Conservation (phyloP, 1,140 invertebrate species). For the Reticulitermes speratus region DNA sequence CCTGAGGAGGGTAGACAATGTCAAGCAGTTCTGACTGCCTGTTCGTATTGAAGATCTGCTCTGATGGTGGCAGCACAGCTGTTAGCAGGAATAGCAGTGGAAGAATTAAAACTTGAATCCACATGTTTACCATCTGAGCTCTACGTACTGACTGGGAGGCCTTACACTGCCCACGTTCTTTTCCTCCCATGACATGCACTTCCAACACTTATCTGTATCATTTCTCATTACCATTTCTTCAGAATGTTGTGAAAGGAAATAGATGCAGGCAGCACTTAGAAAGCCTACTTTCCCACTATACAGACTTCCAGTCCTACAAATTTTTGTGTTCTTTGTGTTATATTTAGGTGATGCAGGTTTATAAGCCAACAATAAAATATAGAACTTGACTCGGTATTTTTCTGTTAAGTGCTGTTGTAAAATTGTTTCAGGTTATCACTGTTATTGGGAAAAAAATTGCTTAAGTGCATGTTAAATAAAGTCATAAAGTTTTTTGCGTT, state of each 20-base stretch:
- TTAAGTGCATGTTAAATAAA: too few species aligned
- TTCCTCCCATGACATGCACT: background rate
- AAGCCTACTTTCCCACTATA: too few species aligned
- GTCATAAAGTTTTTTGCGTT: too few species aligned
- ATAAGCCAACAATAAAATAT: too few species aligned
- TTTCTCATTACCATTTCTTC: background rate
- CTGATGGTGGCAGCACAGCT: background rate
- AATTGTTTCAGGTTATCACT: too few species aligned
- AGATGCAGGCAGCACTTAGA: background rate
- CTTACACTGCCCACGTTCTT: background rate
- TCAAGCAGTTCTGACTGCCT: background rate
- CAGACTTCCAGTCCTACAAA: too few species aligned
- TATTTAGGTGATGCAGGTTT: too few species aligned
- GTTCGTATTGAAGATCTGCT: background rate
- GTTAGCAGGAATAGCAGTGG: background rate
- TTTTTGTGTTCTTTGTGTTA: too few species aligned
- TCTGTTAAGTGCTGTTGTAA: too few species aligned
- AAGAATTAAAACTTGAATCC: background rate
- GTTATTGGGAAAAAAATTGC: too few species aligned
- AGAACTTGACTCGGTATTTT: too few species aligned
- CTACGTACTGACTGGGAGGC: background rate
- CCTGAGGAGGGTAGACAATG: background rate
- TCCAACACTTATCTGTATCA: background rate
- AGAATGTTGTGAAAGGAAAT: background rate
- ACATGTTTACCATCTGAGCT: background rate